phyloP scores from a whole-genome alignment of 2,797 vertebrate species.

The Silurus aristotelis region DNA sequence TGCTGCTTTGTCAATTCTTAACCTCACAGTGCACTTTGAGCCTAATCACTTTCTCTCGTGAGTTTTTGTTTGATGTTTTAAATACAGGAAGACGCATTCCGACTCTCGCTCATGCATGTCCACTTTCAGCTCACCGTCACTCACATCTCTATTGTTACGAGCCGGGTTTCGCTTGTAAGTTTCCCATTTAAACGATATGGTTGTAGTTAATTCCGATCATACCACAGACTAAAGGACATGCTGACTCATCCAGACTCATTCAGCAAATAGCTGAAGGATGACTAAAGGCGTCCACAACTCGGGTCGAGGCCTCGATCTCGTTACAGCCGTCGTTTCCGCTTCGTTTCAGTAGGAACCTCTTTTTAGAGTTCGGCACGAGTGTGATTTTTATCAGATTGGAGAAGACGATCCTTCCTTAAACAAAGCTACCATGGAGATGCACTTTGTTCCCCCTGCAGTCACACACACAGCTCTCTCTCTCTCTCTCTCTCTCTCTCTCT shows the following conservation, averaged over 20 bases:
- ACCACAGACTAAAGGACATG: slow-evolving; percentile 24
- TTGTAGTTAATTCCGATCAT: slow-evolving; percentile 43
- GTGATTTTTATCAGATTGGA: background rate
- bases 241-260: slow-evolving; percentile 57
- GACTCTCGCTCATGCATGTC: background rate
- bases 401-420: background rate
- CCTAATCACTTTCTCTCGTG: background rate
- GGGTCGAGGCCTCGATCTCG: background rate
- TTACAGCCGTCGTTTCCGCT: background rate
- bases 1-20: background rate
- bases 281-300: slow-evolving; percentile 23
- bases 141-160: background rate
- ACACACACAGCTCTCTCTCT: background rate
- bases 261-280: slow-evolving; percentile 51
- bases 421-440: background rate
- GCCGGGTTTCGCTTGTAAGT: background rate
- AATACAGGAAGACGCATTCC: background rate
- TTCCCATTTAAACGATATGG: slow-evolving; percentile 5
- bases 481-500: background rate
- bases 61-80: background rate
- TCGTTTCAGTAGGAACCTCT: background rate
- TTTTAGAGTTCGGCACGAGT: background rate
- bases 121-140: background rate
- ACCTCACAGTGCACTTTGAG: background rate
- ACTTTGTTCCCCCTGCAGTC: background rate